Evolutionary conservation across 2,888 invertebrate species (phyloP).

Genomic region (Matsumyia berberina): DNA sequence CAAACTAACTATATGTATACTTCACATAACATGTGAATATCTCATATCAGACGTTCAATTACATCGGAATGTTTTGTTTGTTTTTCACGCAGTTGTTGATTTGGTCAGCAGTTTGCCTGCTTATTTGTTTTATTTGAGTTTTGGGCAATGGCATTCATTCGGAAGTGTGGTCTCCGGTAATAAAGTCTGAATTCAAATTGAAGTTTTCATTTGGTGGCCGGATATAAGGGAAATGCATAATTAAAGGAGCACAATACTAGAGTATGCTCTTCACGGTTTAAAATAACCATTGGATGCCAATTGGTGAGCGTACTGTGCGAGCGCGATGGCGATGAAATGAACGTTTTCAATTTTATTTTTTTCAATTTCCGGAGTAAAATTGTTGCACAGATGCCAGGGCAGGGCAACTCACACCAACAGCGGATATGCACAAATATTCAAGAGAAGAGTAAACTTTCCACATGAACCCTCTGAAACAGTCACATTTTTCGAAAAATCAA

Average conservation of each 20-base stretch:
- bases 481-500: too few species aligned
- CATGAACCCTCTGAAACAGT: too few species aligned
- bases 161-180: slow-evolving; percentile 2
- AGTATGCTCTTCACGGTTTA: slow-evolving; percentile 6
- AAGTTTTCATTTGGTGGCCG: slow-evolving; percentile 41
- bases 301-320: not conserved
- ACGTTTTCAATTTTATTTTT: slow-evolving; percentile 5
- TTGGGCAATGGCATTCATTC: slow-evolving; percentile 6
- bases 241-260: slow-evolving; percentile 36
- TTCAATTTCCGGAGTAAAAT: slow-evolving; percentile 22
- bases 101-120: slow-evolving; percentile 21
- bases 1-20: slow-evolving; percentile 14
- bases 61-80: slow-evolving; percentile 43
- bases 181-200: slow-evolving; percentile 26
- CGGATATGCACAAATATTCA: not conserved
- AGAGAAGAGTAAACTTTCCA: not conserved
- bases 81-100: slow-evolving; percentile 41
- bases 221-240: slow-evolving; percentile 46
- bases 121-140: slow-evolving; percentile 12
- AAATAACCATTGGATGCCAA: slow-evolving; percentile 14
- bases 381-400: not conserved
- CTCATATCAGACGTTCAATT: slow-evolving; percentile 33
- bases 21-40: not conserved
- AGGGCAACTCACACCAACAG: not conserved
- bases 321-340: not conserved